Evolutionary conservation across 2,888 invertebrate species (phyloP).

Genomic region (Drosophila demipolita): DNA sequence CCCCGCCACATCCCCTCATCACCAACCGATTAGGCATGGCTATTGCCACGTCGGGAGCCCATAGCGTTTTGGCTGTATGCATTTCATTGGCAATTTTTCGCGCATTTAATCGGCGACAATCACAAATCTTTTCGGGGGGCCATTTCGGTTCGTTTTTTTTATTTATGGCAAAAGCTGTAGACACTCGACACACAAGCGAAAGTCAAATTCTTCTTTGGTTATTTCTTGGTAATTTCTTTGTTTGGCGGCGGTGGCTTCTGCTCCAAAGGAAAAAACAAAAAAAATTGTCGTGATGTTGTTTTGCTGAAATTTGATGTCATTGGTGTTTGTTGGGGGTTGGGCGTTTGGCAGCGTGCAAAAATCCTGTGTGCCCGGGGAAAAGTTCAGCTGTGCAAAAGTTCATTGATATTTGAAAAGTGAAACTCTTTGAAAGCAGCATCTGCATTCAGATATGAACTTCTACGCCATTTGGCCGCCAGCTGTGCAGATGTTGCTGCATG

Average conservation of each 20-base stretch:
- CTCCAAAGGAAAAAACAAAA: slow-evolving; percentile 19
- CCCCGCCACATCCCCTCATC: slow-evolving; percentile 35
- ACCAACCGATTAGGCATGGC: slow-evolving; percentile 10
- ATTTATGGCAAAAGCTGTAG: slow-evolving; percentile 65
- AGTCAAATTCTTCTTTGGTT: slow-evolving; percentile 77
- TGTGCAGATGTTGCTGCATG: slow-evolving; percentile 52
- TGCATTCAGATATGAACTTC: slow-evolving; percentile 59
- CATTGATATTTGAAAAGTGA: slow-evolving; percentile 80
- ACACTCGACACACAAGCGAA: slow-evolving; percentile 69
- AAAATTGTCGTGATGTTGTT: slow-evolving; percentile 56
- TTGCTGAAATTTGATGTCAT: slow-evolving; percentile 50
- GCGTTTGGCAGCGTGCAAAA: slow-evolving; percentile 40
- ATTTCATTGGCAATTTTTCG: slow-evolving; percentile 58
- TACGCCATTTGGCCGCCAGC: slow-evolving; percentile 51
- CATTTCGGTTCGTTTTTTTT: slow-evolving; percentile 49
- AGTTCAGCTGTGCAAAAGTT: slow-evolving; percentile 66
- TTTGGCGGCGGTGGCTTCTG: slow-evolving; percentile 65
- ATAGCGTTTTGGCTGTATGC: slow-evolving; percentile 55
- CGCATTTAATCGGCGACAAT: slow-evolving; percentile 80
- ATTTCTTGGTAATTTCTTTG: slow-evolving; percentile 66
- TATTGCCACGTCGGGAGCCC: slow-evolving; percentile 56
- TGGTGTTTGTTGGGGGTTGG: slow-evolving; percentile 33
- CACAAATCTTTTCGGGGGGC: slow-evolving; percentile 68
- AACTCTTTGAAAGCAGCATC: slow-evolving; percentile 57
- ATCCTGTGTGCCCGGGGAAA: slow-evolving; percentile 55